Base-by-base conservation (phyloP, 2,888 invertebrate species). In the Amblyteles armatorius region DNA sequence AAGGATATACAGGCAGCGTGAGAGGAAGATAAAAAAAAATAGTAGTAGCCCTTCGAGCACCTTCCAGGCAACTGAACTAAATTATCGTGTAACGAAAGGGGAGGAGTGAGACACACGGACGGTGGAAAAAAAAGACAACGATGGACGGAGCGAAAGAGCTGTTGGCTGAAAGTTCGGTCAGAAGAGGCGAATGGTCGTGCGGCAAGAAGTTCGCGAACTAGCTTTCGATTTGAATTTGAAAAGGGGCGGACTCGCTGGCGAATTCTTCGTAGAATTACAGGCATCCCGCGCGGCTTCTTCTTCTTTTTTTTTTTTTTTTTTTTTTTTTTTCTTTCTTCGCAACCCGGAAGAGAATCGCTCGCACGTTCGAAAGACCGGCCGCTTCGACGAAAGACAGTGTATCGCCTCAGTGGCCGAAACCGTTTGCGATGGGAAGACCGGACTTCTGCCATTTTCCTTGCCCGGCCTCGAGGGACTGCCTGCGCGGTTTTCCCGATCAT, bases 51-150 rank as follows among this genome's bases (percentile, higher is more conserved):
- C 87, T 87, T 84, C 79, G 84, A 84, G 85, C 84, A 86, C 87
- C 88, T 89, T 88, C 88, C 87, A 87, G 88, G 87, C 87, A 86
- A 87, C 87, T 86, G 86, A 87, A 86, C 87, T 89, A 88, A 89
- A 89, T 89, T 89, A 88, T 87, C 85, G 85, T 88, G 84, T 88
- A 60, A 88, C 87, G 87, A 89, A 89, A 80, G 82, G 85, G 85
- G 78, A 67, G 77, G 50, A 57, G 69, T n/a, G 44, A 80, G 83
- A 76, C 19, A 71, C 55, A 79, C 13, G 13, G 36, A 33, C n/a
- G 71, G 33, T 29, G 11, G 50, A 19, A 44, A 16, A 44, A 40
- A 72, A 33, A 44, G 40, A 29, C 19, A 68, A 33, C 33, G 71
- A 68, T 11, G 55, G 55, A 68, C 11, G 9, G 33, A 69, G 79